Conservation (phyloP, 2,888 invertebrate genomes). For the Sclerodermus sp. region DNA sequence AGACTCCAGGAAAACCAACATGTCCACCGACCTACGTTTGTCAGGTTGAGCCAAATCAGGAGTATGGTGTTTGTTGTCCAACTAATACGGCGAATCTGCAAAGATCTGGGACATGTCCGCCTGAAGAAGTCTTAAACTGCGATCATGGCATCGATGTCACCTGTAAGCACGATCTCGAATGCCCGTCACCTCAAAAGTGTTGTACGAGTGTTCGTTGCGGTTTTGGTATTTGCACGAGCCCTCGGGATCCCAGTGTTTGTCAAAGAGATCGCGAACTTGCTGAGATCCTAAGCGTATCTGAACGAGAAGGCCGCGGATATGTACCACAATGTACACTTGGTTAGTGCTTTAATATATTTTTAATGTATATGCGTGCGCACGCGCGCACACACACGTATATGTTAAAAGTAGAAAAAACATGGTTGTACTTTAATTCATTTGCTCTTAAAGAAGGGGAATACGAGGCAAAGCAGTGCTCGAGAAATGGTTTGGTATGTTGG, state of each 20-base stretch:
- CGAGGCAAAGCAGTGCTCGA: conserved; percentile 75
- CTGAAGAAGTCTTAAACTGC: conserved; percentile 33
- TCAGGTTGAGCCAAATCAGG: conserved; percentile 77
- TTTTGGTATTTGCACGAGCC: conserved; percentile 72
- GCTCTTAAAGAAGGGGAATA: conserved; percentile 67
- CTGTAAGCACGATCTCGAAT: conserved; percentile 79
- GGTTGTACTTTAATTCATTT: neutral
- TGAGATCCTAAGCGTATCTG: conserved; percentile 74
- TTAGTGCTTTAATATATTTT: conserved; percentile 11
- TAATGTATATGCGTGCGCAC: neutral
- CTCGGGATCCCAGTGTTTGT: conserved; percentile 71
- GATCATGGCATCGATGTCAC: conserved; percentile 59
- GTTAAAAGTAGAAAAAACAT: neutral
- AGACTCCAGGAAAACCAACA: conserved; percentile 77
- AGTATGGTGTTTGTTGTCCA: conserved; percentile 87
- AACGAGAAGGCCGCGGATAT: conserved; percentile 80
- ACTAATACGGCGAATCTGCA: conserved; percentile 70
- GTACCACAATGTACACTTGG: conserved; percentile 75
- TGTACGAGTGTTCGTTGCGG: conserved; percentile 74
- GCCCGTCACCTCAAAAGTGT: conserved; percentile 80
- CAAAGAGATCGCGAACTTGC: conserved; percentile 77
- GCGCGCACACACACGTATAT: neutral
- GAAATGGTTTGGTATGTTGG: conserved; percentile 86
- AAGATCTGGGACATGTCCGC: conserved; percentile 78
- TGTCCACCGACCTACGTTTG: conserved; percentile 84